phyloP scores from a whole-genome alignment of 2,888 invertebrate species.

The Trachelus tabidus region DNA sequence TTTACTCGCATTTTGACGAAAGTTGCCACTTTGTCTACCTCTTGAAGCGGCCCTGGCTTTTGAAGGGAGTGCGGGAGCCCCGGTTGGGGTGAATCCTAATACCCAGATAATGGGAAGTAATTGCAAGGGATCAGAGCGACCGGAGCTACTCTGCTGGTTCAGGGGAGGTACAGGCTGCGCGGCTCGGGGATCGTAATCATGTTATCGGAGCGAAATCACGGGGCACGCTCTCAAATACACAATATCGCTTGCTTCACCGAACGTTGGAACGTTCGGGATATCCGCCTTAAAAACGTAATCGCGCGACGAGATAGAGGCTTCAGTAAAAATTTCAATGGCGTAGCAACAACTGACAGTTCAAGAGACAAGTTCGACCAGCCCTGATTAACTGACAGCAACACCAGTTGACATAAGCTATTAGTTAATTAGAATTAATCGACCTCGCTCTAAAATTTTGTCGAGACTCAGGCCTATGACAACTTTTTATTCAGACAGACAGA shows the following conservation, averaged over 20 bases:
- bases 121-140: constrained; percentile 66
- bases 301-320: neutral
- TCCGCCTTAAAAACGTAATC: neutral
- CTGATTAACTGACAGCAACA: neutral
- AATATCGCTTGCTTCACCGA: constrained; percentile 38
- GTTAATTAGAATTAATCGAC: too few species aligned
- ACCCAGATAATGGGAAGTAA: constrained; percentile 67
- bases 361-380: neutral
- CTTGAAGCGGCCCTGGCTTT: constrained; percentile 2
- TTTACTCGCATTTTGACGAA: constrained; percentile 7
- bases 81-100: constrained; percentile 64
- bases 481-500: neutral
- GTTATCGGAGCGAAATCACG: constrained; percentile 62
- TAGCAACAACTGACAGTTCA: neutral
- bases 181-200: constrained; percentile 46
- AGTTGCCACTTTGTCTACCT: constrained; percentile 2
- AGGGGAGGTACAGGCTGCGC: constrained; percentile 24
- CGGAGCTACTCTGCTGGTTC: constrained; percentile 46
- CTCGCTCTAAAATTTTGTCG: neutral
- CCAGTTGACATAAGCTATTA: too few species aligned
- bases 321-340: neutral
- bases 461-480: neutral
- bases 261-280: constrained; percentile 1
- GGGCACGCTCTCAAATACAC: constrained; percentile 59
- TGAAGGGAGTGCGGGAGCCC: constrained; percentile 42